These are phyloP conservation scores for Bathynomus jamesi DNA, from an alignment of 1,140 invertebrate genomes.

Conservation along the genomic window DNA sequence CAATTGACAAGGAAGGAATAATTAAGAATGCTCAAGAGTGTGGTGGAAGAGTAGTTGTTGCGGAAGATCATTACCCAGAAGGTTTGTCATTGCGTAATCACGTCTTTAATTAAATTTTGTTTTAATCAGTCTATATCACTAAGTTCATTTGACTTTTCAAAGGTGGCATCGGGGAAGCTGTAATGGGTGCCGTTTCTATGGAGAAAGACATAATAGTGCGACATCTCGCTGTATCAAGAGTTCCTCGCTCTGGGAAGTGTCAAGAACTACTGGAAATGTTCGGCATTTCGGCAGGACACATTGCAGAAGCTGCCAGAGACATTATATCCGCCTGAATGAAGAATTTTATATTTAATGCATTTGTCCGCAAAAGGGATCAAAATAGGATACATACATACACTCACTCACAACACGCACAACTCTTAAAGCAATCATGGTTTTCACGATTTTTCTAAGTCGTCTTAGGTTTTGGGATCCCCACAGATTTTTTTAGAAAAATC, in stretches of 20 bases:
- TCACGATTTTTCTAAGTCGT: too few relatives aligned
- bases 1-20: slow-evolving; percentile 73
- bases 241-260: slow-evolving; percentile 87
- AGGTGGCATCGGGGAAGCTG: slow-evolving; percentile 95
- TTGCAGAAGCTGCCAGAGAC: slow-evolving; percentile 61
- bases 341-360: too few relatives aligned
- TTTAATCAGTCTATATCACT: background rate
- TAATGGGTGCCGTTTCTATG: slow-evolving; percentile 66
- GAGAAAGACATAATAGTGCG: slow-evolving; percentile 68
- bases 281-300: slow-evolving; percentile 74
- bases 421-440: too few relatives aligned
- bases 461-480: too few relatives aligned
- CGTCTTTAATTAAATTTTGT: too few relatives aligned
- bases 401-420: too few relatives aligned
- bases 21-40: slow-evolving; percentile 67
- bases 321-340: background rate
- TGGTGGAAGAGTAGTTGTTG: slow-evolving; percentile 76
- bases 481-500: too few relatives aligned
- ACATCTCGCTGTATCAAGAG: slow-evolving; percentile 69
- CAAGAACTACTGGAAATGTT: slow-evolving; percentile 74
- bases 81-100: slow-evolving; percentile 56
- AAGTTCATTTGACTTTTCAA: background rate
- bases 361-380: too few relatives aligned
- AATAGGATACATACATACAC: too few relatives aligned
- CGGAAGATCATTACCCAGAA: slow-evolving; percentile 95